Base-by-base conservation (phyloP, 1,140 invertebrate species). In the Telenomus remus region DNA sequence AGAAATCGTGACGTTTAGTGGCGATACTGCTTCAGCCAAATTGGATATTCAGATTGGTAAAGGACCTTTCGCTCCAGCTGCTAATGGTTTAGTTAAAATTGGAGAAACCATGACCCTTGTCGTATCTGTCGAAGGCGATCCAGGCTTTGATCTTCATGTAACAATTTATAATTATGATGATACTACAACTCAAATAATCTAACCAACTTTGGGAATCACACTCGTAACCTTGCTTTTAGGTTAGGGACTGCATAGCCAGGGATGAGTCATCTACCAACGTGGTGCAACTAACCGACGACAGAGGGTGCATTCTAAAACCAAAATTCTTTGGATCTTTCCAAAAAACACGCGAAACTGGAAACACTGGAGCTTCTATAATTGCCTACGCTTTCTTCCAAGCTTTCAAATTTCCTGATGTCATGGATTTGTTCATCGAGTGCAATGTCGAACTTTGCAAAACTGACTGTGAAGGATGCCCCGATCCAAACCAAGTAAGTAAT, bases 401-500 rank as follows among this genome's bases (percentile, higher is more conserved):
- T 0, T 96, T 96, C 84, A 96, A 96, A 86, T 96, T 96, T 86
- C 95, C 95, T 0, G 95, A 96, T 80, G 91, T 93, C 16, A 95
- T 95, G 92, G 94, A 96, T 78, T 87, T 96, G 9, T 92, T 92
- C 65, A 91, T 96, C 37, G 94, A 95, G 79, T 96, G 95, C 79
- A 94, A 95, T 63, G 92, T 96, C 0, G 94, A 96, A 79, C 86
- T 96, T 0, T 96, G 95, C 77, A 95, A 96, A 87, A 92, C 91
- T 10, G 91, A 93, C 69, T 95, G 94, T 77, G 91, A 94, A 48
- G 90, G 92, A 10, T 95, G 94, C 79, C 91, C 92, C 0, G 90
- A 93, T 70, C 86, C 90, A 16, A 90, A 92, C 72, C 92, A 93
- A 80, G 87, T 89, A 80, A 66, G 19, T 27, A 27, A 27, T n/a